phyloP scores from a whole-genome alignment of 2,888 invertebrate species.

The Drosophila mettleri region DNA sequence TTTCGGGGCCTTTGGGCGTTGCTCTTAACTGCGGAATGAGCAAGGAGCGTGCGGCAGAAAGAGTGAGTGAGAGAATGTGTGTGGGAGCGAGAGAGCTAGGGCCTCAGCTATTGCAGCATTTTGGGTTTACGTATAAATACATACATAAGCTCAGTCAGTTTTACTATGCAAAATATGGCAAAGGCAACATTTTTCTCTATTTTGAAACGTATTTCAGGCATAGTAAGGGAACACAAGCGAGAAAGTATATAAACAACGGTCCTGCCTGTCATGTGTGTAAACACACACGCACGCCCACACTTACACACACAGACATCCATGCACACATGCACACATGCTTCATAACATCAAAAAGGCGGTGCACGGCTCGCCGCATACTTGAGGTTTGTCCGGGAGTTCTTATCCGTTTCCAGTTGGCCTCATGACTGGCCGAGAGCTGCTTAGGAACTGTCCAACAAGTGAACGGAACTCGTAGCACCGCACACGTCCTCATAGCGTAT shows the following conservation, averaged over 20 bases:
- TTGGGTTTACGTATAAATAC: slow-evolving; percentile 41
- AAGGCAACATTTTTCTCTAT: slow-evolving; percentile 57
- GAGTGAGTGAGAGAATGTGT: not conserved
- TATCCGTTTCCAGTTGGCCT: slow-evolving; percentile 22
- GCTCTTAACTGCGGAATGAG: slow-evolving; percentile 34
- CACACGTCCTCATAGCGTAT: slow-evolving; percentile 16
- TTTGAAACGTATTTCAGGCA: slow-evolving; percentile 44
- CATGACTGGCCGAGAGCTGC: slow-evolving; percentile 18
- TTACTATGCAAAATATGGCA: slow-evolving; percentile 73
- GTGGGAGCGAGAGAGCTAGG: not conserved
- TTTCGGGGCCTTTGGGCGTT: slow-evolving; percentile 51
- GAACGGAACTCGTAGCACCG: slow-evolving; percentile 30
- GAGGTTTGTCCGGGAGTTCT: slow-evolving; percentile 37
- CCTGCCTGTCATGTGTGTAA: slow-evolving; percentile 34
- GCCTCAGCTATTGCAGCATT: slow-evolving; percentile 43
- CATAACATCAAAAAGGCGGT: slow-evolving; percentile 53
- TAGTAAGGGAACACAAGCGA: slow-evolving; percentile 4
- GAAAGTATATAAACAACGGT: slow-evolving; percentile 29
- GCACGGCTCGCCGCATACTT: slow-evolving; percentile 40
- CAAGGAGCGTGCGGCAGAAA: not conserved
- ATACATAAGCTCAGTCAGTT: slow-evolving; percentile 60
- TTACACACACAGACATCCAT: too few relatives aligned
- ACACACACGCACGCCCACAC: slow-evolving; percentile 3
- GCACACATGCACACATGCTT: not conserved
- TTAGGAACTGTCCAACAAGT: slow-evolving; percentile 60